Percentiles rank a stretch among this genome's conserved stretches.
Conservation (phyloP, 2,888 invertebrate genomes). For the Agriopis leucophaearia region DNA sequence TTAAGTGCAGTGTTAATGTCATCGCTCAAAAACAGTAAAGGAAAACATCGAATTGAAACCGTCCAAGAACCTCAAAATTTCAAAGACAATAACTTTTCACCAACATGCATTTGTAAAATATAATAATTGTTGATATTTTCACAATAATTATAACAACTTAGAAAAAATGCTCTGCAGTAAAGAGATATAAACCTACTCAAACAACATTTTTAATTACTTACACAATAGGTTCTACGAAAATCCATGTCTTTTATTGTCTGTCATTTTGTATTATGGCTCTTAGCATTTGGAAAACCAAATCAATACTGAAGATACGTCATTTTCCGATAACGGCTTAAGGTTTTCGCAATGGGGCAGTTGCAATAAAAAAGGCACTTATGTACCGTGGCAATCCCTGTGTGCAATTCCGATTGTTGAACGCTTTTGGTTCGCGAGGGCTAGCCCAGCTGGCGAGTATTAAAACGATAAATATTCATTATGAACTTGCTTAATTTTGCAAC, state of each 20-base stretch:
- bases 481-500: slow-evolving; percentile 82
- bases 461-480: slow-evolving; percentile 85
- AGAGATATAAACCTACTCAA: slow-evolving; percentile 10
- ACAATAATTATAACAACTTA: too few relatives aligned
- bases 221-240: slow-evolving; percentile 51
- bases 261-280: not conserved
- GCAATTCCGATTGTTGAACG: slow-evolving; percentile 71
- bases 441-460: slow-evolving; percentile 80
- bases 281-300: too few relatives aligned
- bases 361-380: slow-evolving; percentile 68
- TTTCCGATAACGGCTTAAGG: too few relatives aligned
- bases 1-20: too few relatives aligned
- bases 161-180: not conserved
- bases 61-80: too few relatives aligned
- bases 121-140: too few relatives aligned
- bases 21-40: too few relatives aligned
- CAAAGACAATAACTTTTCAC: too few relatives aligned
- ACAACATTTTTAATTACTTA: slow-evolving; percentile 30
- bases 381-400: slow-evolving; percentile 70
- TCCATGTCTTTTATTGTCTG: slow-evolving; percentile 53
- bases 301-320: too few relatives aligned
- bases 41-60: too few relatives aligned
- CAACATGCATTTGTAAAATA: too few relatives aligned
- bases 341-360: slow-evolving; percentile 4
- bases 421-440: slow-evolving; percentile 61